phyloP scores from a whole-genome alignment of 2,797 vertebrate genomes.

The Helarctos malayanus region DNA sequence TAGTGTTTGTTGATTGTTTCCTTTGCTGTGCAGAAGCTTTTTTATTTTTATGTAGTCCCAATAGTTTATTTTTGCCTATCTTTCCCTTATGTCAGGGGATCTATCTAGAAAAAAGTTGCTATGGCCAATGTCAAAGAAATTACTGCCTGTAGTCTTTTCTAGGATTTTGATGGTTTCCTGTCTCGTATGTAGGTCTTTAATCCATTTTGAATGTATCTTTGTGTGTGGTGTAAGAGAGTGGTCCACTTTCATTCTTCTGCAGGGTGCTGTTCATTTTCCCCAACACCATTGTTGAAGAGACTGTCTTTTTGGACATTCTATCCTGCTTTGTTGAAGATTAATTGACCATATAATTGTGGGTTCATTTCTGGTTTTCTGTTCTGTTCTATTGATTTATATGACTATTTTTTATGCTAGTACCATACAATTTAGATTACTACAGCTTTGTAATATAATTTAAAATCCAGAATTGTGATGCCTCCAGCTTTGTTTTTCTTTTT shows the following conservation, averaged over 20 bases:
- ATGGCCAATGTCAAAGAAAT: background rate
- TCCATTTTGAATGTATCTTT: background rate
- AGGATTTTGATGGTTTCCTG: background rate
- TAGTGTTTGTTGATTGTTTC: background rate
- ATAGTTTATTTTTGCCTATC: background rate
- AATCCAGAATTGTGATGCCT: background rate
- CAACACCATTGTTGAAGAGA: background rate
- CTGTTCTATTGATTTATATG: background rate
- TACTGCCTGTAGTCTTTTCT: background rate
- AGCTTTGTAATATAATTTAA: background rate
- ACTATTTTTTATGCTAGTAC: background rate
- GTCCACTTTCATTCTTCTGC: background rate
- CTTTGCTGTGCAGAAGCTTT: background rate
- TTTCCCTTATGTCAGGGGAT: background rate
- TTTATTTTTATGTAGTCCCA: background rate
- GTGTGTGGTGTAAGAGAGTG: too few relatives aligned
- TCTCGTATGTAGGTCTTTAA: background rate
- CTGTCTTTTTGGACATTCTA: background rate
- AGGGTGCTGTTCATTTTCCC: background rate
- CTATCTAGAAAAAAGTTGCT: background rate
- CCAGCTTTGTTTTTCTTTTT: background rate
- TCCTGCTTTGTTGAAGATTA: background rate
- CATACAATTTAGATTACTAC: background rate
- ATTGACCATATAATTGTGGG: background rate
- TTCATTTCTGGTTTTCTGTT: background rate